Conservation (phyloP, 2,888 invertebrate genomes). For the Cheilosia impressa region DNA sequence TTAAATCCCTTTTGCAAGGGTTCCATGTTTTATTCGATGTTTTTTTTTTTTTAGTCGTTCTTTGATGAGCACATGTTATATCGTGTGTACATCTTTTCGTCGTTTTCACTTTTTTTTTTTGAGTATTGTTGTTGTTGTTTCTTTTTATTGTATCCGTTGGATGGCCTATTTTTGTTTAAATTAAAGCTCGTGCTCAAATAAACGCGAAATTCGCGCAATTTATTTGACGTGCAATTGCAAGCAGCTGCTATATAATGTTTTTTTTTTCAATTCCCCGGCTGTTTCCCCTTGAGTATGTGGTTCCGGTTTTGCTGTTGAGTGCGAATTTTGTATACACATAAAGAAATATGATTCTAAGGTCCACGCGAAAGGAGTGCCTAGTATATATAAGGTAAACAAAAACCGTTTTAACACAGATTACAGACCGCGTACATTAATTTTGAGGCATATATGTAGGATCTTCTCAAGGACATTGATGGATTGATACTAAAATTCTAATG, state of each 20-base stretch:
- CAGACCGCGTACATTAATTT: neutral
- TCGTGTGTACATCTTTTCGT: constrained; percentile 48
- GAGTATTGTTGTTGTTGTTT: constrained; percentile 2
- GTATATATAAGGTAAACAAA: neutral
- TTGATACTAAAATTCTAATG: constrained; percentile 46
- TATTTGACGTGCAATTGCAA: constrained; percentile 76
- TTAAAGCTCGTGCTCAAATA: constrained; percentile 76
- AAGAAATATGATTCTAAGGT: constrained; percentile 20
- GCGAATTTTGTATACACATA: neutral
- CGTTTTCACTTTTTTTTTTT: constrained; percentile 5
- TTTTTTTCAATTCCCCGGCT: constrained; percentile 51
- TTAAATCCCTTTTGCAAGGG: constrained; percentile 48
- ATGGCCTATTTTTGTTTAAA: constrained; percentile 75
- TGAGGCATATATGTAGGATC: neutral
- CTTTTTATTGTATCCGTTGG: constrained; percentile 70
- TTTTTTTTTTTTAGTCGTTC: constrained; percentile 36
- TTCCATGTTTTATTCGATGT: constrained; percentile 16
- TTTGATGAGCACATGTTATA: constrained; percentile 71
- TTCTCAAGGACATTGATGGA: constrained; percentile 62
- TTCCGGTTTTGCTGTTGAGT: constrained; percentile 46
- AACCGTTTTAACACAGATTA: constrained; percentile 14
- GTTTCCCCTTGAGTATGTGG: constrained; percentile 53
- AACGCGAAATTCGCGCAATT: constrained; percentile 75
- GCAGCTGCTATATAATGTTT: constrained; percentile 68
- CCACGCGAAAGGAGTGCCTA: neutral